phyloP scores from a whole-genome alignment of 2,888 invertebrate species.

The Acronicta psi region DNA sequence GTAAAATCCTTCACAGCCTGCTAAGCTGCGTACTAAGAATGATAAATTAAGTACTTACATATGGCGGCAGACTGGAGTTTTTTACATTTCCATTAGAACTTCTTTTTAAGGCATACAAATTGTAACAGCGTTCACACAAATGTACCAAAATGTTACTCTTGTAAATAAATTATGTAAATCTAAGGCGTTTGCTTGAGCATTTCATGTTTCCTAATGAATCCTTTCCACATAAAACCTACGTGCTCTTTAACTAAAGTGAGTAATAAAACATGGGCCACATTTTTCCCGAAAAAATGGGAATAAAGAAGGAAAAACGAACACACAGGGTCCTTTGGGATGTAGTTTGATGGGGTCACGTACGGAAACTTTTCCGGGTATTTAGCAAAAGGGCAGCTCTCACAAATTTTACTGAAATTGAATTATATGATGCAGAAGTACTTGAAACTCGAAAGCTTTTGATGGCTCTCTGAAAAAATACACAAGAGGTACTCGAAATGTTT shows the following conservation, averaged over 20 bases:
- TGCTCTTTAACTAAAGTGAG: slow-evolving; percentile 73
- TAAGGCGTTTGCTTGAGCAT: slow-evolving; percentile 57
- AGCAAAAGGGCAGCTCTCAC: slow-evolving; percentile 71
- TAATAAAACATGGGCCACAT: slow-evolving; percentile 76
- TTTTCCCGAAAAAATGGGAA: slow-evolving; percentile 70
- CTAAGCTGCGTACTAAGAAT: slow-evolving; percentile 10
- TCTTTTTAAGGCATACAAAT: slow-evolving; percentile 26
- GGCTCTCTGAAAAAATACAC: slow-evolving; percentile 42
- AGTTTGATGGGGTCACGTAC: slow-evolving; percentile 83
- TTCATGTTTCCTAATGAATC: slow-evolving; percentile 67
- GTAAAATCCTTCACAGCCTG: neutral
- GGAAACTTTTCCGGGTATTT: slow-evolving; percentile 82
- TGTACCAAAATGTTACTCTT: slow-evolving; percentile 41
- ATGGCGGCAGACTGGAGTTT: slow-evolving; percentile 11
- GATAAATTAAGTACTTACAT: slow-evolving; percentile 35
- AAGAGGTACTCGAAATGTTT: slow-evolving; percentile 5
- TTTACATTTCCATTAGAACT: slow-evolving; percentile 21
- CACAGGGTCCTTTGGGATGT: slow-evolving; percentile 65
- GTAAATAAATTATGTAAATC: slow-evolving; percentile 69
- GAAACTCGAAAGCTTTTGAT: slow-evolving; percentile 43
- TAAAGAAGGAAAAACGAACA: slow-evolving; percentile 65
- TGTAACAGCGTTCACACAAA: slow-evolving; percentile 44
- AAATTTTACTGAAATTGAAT: slow-evolving; percentile 73
- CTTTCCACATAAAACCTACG: slow-evolving; percentile 64
- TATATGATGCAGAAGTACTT: slow-evolving; percentile 59